Percentiles rank a stretch among this genome's conserved stretches.
Conservation (phyloP, 2,888 invertebrate genomes). For the Tetramorium bicarinatum region DNA sequence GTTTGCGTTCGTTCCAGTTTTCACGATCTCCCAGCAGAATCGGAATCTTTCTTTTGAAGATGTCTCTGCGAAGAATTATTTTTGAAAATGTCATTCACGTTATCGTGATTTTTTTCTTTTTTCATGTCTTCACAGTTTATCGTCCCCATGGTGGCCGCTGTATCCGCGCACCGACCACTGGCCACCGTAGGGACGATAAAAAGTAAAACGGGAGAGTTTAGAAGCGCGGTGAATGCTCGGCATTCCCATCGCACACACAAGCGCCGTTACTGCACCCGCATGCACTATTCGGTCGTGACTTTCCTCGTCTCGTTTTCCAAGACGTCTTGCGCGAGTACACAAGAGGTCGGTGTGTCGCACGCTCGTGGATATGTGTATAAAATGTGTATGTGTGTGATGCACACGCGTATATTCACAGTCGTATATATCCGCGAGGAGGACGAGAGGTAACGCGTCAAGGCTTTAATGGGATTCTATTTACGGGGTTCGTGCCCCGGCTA, state of each 20-base stretch:
- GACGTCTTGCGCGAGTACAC: conserved; percentile 37
- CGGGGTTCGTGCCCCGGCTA: conserved; percentile 83
- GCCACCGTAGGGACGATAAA: conserved; percentile 15
- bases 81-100: neutral
- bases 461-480: conserved; percentile 86
- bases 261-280: conserved; percentile 42
- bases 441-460: conserved; percentile 80
- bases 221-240: conserved; percentile 40
- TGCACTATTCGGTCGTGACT: conserved; percentile 66
- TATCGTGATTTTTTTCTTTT: neutral
- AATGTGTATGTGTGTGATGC: conserved; percentile 1
- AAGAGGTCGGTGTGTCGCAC: conserved; percentile 20
- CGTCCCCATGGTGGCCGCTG: conserved; percentile 5
- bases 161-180: conserved; percentile 35
- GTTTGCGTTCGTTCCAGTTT: neutral
- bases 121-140: neutral
- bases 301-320: conserved; percentile 56
- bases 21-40: neutral
- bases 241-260: conserved; percentile 38
- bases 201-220: conserved; percentile 46
- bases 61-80: neutral
- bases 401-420: conserved; percentile 17
- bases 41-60: neutral
- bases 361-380: neutral
- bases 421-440: conserved; percentile 63